Percentiles rank a stretch among this genome's conserved stretches.
Evolutionary conservation across 2,888 invertebrate species (phyloP).

Genomic region (Bellardia bayeri): DNA sequence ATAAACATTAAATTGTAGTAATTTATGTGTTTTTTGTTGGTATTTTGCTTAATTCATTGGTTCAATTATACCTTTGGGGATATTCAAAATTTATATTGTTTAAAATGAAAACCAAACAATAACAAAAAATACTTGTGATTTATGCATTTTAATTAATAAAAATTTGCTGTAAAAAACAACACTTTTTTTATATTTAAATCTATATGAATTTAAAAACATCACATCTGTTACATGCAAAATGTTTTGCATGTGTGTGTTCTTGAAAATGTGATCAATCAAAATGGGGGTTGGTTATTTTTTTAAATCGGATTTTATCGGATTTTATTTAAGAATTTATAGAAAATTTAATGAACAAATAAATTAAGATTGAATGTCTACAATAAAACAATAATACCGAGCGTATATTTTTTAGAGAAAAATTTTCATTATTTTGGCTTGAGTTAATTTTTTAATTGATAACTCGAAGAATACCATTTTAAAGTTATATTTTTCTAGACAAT

Average conservation of each 20-base stretch:
- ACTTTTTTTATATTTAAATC: not conserved
- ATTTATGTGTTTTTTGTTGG: not conserved
- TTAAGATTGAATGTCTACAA: not conserved
- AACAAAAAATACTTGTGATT: slow-evolving; percentile 28
- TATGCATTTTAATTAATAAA: slow-evolving; percentile 41
- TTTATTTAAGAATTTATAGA: not conserved
- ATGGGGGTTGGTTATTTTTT: not conserved
- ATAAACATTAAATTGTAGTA: slow-evolving; percentile 4
- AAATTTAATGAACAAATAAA: not conserved
- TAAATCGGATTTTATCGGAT: not conserved
- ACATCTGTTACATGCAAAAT: slow-evolving; percentile 38
- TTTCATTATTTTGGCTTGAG: not conserved
- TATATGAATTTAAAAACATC: not conserved
- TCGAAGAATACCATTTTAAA: too few relatives aligned
- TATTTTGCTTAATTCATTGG: not conserved
- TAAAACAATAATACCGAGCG: not conserved
- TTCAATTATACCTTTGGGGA: slow-evolving; percentile 39
- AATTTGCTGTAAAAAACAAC: not conserved
- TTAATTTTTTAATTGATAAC: too few relatives aligned
- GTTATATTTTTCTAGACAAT: too few relatives aligned
- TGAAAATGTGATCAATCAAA: slow-evolving; percentile 22
- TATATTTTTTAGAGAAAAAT: too few relatives aligned
- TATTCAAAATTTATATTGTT: not conserved
- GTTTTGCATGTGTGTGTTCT: not conserved
- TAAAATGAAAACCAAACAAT: not conserved